Evolutionary conservation across 2,888 invertebrate genomes (phyloP).

Genomic region (Euspilapteryx auroguttella): DNA sequence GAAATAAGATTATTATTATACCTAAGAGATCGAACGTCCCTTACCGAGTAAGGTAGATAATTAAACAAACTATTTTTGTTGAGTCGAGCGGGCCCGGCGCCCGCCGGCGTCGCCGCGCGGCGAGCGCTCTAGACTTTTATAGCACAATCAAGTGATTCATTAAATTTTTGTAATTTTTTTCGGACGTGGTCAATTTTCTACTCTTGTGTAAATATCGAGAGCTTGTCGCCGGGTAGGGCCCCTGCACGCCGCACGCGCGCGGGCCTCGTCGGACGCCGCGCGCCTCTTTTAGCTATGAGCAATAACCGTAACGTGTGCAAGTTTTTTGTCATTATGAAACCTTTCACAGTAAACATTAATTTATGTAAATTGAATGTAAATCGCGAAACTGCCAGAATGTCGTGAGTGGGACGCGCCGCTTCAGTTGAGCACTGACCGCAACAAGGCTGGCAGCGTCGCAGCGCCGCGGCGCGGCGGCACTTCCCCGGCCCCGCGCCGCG

Average conservation of each 20-base stretch:
- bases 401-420: too few relatives aligned
- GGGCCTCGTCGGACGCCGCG: too few relatives aligned
- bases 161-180: slow-evolving; percentile 48
- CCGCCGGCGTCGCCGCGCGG: too few relatives aligned
- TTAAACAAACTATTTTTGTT: slow-evolving; percentile 34
- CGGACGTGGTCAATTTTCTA: slow-evolving; percentile 58
- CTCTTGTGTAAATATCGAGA: slow-evolving; percentile 56
- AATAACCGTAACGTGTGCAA: slow-evolving; percentile 46
- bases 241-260: too few relatives aligned
- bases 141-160: slow-evolving; percentile 45
- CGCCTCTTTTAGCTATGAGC: slow-evolving; percentile 51
- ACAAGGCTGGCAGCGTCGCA: too few relatives aligned
- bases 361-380: too few relatives aligned
- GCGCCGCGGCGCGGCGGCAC: slow-evolving; percentile 23
- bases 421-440: too few relatives aligned
- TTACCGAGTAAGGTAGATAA: slow-evolving; percentile 60
- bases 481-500: slow-evolving; percentile 25
- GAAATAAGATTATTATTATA: slow-evolving; percentile 56
- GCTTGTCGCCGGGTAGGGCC: slow-evolving; percentile 54
- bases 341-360: too few relatives aligned
- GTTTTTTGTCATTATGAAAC: too few relatives aligned
- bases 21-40: slow-evolving; percentile 60
- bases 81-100: slow-evolving; percentile 49
- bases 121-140: slow-evolving; percentile 34
- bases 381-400: too few relatives aligned